Evolutionary conservation across 1,140 invertebrate species (phyloP).

Genomic region (Pachypeltis micranthus): DNA sequence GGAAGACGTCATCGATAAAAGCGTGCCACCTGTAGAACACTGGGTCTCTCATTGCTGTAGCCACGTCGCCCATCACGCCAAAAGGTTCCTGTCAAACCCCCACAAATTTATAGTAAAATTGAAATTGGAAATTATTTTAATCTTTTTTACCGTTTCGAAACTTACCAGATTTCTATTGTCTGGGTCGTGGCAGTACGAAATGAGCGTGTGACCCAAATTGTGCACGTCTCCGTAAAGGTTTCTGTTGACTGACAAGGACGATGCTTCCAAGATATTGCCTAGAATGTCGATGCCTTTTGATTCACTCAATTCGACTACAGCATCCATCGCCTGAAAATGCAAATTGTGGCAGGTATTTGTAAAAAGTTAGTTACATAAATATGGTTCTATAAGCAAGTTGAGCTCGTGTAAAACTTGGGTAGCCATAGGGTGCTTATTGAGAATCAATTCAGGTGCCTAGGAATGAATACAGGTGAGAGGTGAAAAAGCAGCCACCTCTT

Average conservation of each 20-base stretch:
- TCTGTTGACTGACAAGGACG: conserved; percentile 52
- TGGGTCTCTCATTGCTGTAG: conserved; percentile 69
- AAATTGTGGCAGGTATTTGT: too few relatives aligned
- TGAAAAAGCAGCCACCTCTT: too few relatives aligned
- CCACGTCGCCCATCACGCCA: conserved; percentile 52
- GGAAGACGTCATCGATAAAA: conserved; percentile 65
- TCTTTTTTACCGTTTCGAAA: too few relatives aligned
- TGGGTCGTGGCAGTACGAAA: conserved; percentile 59
- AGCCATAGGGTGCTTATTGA: too few relatives aligned
- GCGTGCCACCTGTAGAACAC: conserved; percentile 76
- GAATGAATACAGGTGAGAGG: too few relatives aligned
- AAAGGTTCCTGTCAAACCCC: conserved; percentile 43
- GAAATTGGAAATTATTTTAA: background rate
- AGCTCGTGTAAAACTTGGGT: too few relatives aligned
- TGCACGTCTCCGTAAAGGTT: conserved; percentile 61
- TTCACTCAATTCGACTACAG: conserved; percentile 45
- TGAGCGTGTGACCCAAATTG: conserved; percentile 54
- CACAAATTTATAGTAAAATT: conserved; percentile 10
- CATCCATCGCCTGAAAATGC: conserved; percentile 24
- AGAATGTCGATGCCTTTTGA: conserved; percentile 62
- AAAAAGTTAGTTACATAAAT: conserved; percentile 1
- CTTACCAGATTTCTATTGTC: conserved; percentile 52
- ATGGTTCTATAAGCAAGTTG: too few relatives aligned
- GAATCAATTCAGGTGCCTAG: too few relatives aligned
- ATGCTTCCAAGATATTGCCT: conserved; percentile 67